Percentiles rank a stretch among this genome's conserved stretches.
These are phyloP conservation scores for Gephyroberyx darwinii DNA, from an alignment of 2,797 vertebrate genomes.

Conservation along the genomic window DNA sequence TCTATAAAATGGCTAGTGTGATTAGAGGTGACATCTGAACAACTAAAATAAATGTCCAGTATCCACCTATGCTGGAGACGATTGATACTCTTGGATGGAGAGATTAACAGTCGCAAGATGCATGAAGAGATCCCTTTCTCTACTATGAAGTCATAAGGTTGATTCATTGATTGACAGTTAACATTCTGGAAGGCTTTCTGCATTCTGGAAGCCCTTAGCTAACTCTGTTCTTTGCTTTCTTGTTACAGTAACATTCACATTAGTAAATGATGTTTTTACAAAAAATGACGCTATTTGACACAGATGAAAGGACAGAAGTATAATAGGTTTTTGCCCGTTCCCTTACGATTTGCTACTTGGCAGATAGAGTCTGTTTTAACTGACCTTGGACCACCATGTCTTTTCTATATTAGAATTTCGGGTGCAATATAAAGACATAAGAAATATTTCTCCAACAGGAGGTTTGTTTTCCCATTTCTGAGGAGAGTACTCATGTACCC, in stretches of 20 bases:
- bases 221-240: constrained; percentile 55
- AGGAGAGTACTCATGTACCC: constrained; percentile 53
- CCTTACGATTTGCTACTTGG: constrained; percentile 59
- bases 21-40: constrained; percentile 50
- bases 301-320: constrained; percentile 40
- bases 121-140: constrained; percentile 25
- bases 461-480: constrained; percentile 54
- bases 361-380: constrained; percentile 47
- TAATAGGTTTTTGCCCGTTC: constrained; percentile 48
- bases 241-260: constrained; percentile 63
- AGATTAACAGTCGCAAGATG: constrained; percentile 42
- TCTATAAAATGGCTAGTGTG: constrained; percentile 57
- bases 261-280: constrained; percentile 28
- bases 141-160: neutral
- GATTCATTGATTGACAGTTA: constrained; percentile 33
- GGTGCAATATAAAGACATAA: constrained; percentile 69
- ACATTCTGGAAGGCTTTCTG: constrained; percentile 58
- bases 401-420: constrained; percentile 64
- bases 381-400: constrained; percentile 49
- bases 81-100: constrained; percentile 14
- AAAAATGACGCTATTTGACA: constrained; percentile 32
- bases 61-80: constrained; percentile 28
- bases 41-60: constrained; percentile 33
- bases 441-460: constrained; percentile 61
- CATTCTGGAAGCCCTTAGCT: constrained; percentile 45